phyloP scores from a whole-genome alignment of 2,888 invertebrate genomes.

The Callyntrura sp. region DNA sequence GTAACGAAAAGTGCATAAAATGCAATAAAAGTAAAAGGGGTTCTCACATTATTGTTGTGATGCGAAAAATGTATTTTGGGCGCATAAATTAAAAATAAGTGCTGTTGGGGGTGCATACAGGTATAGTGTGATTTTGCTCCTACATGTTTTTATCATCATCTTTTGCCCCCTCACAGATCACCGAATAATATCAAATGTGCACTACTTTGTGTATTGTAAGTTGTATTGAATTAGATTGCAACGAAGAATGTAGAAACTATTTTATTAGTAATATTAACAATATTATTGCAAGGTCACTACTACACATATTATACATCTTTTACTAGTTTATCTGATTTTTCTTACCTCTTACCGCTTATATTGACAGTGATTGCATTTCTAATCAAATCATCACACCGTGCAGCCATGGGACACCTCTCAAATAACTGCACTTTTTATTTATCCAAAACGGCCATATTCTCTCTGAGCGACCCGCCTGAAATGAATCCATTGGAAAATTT shows the following conservation, averaged over 20 bases:
- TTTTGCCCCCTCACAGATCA: too few relatives aligned
- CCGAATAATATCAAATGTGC: too few relatives aligned
- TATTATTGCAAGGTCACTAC: constrained; percentile 37
- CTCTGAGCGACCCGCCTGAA: too few relatives aligned
- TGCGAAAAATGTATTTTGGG: background rate
- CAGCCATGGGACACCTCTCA: background rate
- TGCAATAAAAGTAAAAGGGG: constrained; percentile 20
- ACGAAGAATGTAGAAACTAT: background rate
- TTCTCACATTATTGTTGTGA: background rate
- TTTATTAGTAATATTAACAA: constrained; percentile 21
- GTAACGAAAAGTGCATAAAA: constrained; percentile 27
- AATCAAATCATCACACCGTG: constrained; percentile 11
- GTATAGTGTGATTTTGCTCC: background rate
- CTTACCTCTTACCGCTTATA: background rate
- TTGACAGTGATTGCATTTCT: background rate
- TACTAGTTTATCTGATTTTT: constrained; percentile 18
- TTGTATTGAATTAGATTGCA: background rate
- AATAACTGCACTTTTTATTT: background rate
- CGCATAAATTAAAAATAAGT: background rate
- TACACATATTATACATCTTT: too few relatives aligned
- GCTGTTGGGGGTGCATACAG: constrained; percentile 8
- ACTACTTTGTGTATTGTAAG: too few relatives aligned
- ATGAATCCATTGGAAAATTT: too few relatives aligned
- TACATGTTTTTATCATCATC: background rate
- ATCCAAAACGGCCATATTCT: background rate